phyloP scores from a whole-genome alignment of 2,888 invertebrate species.

The Mesopsocus fuscifrons region DNA sequence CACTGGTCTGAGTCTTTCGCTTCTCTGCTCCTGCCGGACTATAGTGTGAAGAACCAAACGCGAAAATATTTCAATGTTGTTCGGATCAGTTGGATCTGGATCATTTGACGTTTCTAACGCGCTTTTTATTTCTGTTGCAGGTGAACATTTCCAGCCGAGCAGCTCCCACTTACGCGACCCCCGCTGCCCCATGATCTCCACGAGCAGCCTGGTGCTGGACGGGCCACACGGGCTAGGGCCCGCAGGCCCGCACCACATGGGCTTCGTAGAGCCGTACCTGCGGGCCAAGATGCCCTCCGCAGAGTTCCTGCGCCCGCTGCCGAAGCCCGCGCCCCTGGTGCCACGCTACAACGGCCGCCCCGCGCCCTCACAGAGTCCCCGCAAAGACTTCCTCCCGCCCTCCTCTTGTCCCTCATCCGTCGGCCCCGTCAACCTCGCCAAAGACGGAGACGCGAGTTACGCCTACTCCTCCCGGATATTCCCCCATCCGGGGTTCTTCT shows the following conservation, averaged over 20 bases:
- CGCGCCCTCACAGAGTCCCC: conserved; percentile 21
- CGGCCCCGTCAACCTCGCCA: conserved; percentile 26
- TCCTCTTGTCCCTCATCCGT: conserved; percentile 5
- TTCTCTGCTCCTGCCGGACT: too few relatives aligned
- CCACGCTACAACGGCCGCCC: conserved; percentile 16
- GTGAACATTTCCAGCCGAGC: not conserved
- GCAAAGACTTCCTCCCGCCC: conserved; percentile 10
- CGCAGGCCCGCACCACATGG: conserved; percentile 29
- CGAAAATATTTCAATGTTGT: too few relatives aligned
- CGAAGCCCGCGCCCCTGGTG: conserved; percentile 31
- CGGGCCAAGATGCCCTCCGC: conserved; percentile 22
- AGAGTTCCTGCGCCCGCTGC: conserved; percentile 47
- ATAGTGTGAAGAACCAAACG: too few relatives aligned
- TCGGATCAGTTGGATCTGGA: too few relatives aligned
- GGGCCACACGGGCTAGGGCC: conserved; percentile 19
- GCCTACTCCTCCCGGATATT: conserved; percentile 10
- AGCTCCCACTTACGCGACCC: not conserved
- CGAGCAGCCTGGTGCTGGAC: conserved; percentile 23
- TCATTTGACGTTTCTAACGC: too few relatives aligned
- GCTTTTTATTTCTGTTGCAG: too few relatives aligned
- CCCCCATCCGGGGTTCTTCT: conserved; percentile 18
- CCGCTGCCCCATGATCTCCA: conserved; percentile 40
- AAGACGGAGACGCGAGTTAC: conserved; percentile 23
- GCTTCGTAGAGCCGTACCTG: conserved; percentile 19
- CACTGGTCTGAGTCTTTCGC: too few relatives aligned